phyloP scores from a whole-genome alignment of 1,140 invertebrate species.

The Drosophila aff. region DNA sequence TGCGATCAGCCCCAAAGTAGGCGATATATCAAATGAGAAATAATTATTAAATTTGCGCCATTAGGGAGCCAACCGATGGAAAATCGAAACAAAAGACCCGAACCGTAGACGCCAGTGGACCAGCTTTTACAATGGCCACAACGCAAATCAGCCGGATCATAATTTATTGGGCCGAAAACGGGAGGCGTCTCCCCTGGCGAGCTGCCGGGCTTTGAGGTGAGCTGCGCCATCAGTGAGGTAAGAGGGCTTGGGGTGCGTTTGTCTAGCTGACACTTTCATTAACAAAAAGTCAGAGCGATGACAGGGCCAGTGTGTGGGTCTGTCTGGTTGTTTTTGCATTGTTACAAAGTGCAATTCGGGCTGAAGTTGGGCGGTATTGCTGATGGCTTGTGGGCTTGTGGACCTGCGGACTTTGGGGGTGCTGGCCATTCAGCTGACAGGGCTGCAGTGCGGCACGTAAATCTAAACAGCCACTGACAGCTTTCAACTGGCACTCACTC shows the following conservation, averaged over 20 bases:
- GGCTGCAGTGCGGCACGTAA: constrained; percentile 81
- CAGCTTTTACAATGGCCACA: constrained; percentile 42
- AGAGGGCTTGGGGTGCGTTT: constrained; percentile 52
- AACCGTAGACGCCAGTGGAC: not conserved
- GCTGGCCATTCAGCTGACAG: constrained; percentile 65
- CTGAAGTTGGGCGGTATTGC: not conserved
- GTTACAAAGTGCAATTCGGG: constrained; percentile 70
- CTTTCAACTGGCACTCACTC: constrained; percentile 63
- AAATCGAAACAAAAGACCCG: constrained; percentile 32
- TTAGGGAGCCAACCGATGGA: constrained; percentile 11
- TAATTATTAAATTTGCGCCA: constrained; percentile 38
- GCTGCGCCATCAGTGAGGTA: constrained; percentile 11
- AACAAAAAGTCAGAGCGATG: constrained; percentile 81
- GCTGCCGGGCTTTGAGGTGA: constrained; percentile 9
- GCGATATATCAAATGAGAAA: constrained; percentile 18
- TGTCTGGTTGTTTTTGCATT: constrained; percentile 71
- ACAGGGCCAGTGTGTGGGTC: constrained; percentile 46
- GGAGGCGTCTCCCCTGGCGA: constrained; percentile 38
- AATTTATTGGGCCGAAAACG: constrained; percentile 74
- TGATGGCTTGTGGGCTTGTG: constrained; percentile 14
- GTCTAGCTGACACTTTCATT: constrained; percentile 83
- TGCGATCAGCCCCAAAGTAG: constrained; percentile 13
- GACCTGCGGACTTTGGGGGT: constrained; percentile 49
- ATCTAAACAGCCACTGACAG: constrained; percentile 82
- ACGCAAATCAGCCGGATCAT: constrained; percentile 76